Conservation (phyloP, 2,888 invertebrate genomes). For the Corythucha ciliata region DNA sequence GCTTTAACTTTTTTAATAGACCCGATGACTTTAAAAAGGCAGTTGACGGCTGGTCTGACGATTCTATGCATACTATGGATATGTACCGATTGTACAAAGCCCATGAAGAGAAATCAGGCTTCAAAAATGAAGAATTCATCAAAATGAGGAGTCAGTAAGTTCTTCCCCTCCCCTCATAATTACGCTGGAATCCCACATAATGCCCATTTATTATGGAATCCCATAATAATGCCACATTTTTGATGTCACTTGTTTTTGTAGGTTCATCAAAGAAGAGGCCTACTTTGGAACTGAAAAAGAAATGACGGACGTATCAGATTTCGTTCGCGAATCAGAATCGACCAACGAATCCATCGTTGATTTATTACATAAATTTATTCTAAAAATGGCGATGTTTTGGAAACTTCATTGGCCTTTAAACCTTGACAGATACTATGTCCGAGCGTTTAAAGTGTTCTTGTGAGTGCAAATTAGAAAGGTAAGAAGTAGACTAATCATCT, state of each 20-base stretch:
- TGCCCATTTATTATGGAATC: too few relatives aligned
- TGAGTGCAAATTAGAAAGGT: conserved; percentile 21
- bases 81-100: conserved; percentile 51
- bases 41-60: conserved; percentile 42
- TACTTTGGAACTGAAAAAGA: conserved; percentile 61
- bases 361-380: conserved; percentile 52
- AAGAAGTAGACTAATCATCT: background rate
- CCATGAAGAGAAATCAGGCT: conserved; percentile 40
- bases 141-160: conserved; percentile 24
- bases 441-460: conserved; percentile 47
- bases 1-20: conserved; percentile 35
- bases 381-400: conserved; percentile 53
- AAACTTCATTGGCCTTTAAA: conserved; percentile 55
- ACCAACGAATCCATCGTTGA: conserved; percentile 46
- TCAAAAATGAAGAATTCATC: conserved; percentile 11
- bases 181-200: background rate
- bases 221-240: too few relatives aligned
- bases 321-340: conserved; percentile 49
- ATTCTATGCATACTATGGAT: conserved; percentile 54
- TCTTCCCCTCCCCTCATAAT: background rate
- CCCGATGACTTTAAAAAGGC: conserved; percentile 39
- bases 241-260: conserved; percentile 20
- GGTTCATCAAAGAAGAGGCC: conserved; percentile 39
- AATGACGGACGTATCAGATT: conserved; percentile 52
- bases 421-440: conserved; percentile 50